Base-by-base conservation (phyloP, 1,140 invertebrate species). In the Bombus sibiricus region DNA sequence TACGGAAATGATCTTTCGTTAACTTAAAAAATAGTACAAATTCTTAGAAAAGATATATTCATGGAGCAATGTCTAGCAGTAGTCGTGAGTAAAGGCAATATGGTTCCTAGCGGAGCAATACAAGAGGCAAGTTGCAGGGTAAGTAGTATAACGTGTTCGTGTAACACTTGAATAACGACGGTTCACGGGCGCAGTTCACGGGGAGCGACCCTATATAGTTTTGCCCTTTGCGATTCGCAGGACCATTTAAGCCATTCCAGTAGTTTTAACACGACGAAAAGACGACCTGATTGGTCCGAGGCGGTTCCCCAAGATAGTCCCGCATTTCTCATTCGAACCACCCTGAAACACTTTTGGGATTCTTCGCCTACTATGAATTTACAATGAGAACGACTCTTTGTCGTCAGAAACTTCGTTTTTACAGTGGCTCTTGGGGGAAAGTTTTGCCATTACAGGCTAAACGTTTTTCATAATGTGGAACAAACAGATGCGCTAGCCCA, bases 111-210 rank as follows among this genome's bases (percentile, higher is more conserved):
- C 12, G 68, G 68, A 34, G 83, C 83, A 80, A 80, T 80, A 80
- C 83, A 85, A 53, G 83, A 59, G 41, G 83, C 77, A 81, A 80
- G 78, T 62, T 57, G 83, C 32, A 69, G 77, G 32, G 83, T 85
- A 81, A 85, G 83, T 81, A 81, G 82, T 87, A 83, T 89, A 89
- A 90, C 89, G 86, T 91, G 89, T 92, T 92, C 88, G 84, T 87
- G 85, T 85, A 89, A 81, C 85, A 88, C 78, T 89, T 79, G 75
- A 88, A 75, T 87, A 84, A 88, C 81, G 87, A 80, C 77, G 72
- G 57, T 59, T 81, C 75, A 80, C 81, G 64, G 59, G 83, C 75
- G 83, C 62, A 87, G 87, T 89, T 89, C 88, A 83, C 87, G 37
- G 34, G 47, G 88, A 41, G 80, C 83, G 78, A 87, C 80, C 76